These are phyloP conservation scores for Ypsolopha sequella DNA, from an alignment of 2,888 invertebrate genomes.

Conservation along the genomic window DNA sequence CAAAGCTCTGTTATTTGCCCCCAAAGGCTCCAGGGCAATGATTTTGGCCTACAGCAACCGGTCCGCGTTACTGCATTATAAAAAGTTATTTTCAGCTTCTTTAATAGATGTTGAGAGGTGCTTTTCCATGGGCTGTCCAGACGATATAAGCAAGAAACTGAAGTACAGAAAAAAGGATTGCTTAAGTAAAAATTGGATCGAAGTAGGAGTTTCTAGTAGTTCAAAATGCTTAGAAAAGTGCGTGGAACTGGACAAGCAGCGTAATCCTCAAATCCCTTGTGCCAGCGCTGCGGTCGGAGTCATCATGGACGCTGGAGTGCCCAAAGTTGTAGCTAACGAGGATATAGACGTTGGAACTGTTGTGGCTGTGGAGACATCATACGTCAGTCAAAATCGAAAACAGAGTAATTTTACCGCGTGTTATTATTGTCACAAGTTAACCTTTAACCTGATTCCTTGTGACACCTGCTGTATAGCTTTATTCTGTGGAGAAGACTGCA, in stretches of 20 bases:
- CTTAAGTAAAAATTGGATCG: neutral
- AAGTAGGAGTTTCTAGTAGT: neutral
- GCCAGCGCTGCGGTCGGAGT: neutral
- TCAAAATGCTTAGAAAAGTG: conserved; percentile 3
- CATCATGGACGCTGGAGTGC: neutral
- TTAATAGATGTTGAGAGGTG: conserved; percentile 19
- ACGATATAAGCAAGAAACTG: conserved; percentile 16
- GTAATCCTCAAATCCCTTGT: conserved; percentile 2
- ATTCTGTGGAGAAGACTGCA: conserved; percentile 7
- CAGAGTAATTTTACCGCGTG: conserved; percentile 3
- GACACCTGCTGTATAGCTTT: conserved; percentile 4
- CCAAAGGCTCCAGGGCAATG: conserved; percentile 16
- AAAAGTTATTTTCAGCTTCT: conserved; percentile 13
- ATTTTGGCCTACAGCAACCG: conserved; percentile 21
- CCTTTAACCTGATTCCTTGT: conserved; percentile 9
- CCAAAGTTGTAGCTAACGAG: conserved; percentile 6
- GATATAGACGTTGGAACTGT: conserved; percentile 6
- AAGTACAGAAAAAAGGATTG: conserved; percentile 13
- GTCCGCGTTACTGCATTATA: conserved; percentile 17
- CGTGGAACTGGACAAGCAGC: conserved; percentile 8
- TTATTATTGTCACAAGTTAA: conserved; percentile 6
- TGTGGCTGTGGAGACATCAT: conserved; percentile 7
- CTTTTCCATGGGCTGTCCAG: conserved; percentile 17
- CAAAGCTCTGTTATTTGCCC: conserved; percentile 19
- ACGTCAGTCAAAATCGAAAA: neutral